Evolutionary conservation across 1,140 invertebrate species (phyloP), one percentile per base, ranked within the genome.

Genomic region (Scaptodrosophila lebanonensis): DNA sequence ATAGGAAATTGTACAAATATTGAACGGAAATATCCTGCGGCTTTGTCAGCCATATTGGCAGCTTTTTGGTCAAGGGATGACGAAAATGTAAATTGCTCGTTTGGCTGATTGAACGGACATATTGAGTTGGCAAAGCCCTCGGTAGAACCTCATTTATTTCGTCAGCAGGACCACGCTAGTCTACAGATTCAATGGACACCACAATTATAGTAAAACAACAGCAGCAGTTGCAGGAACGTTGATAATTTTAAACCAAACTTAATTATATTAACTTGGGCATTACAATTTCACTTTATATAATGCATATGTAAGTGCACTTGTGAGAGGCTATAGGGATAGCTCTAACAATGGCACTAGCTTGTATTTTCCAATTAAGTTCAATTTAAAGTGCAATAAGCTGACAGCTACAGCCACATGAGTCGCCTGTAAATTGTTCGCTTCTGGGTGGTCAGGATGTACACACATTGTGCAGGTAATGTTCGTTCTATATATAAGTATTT

Each of bases 301-400:
- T 77, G 73, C 73, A 77, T 79, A 68, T 66, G 68, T 79, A 54
- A 72, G 73, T 66, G 64, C 59, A 36, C 40, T 17, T 44, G 15
- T 29, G n/a, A 17, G 17, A 13, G 18, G 42, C 20, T 40, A 16
- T 22, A 53, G 3, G 32, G 3, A 25, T 52, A 53, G 42, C 33
- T 48, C 45, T 49, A 72, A 64, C 49, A 72, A 58, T 44, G 48
- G 57, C 66, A 71, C 64, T 70, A 61, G 51, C 52, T 59, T 79
- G 68, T 79, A 79, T 69, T 82, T 70, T 79, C 75, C 75, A 79
- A 79, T 79, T 79, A 79, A 66, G 57, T 66, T 82, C 75, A 69
- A 75, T 79, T 79, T 77, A 63, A 60, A 54, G 44, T 32, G 36
- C 33, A 68, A 66, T 22, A 15, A 15, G 3, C 29, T 12, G 15